These are phyloP conservation scores for Pentalonia nigronervosa DNA, from an alignment of 1,140 invertebrate species.

Conservation along the genomic window DNA sequence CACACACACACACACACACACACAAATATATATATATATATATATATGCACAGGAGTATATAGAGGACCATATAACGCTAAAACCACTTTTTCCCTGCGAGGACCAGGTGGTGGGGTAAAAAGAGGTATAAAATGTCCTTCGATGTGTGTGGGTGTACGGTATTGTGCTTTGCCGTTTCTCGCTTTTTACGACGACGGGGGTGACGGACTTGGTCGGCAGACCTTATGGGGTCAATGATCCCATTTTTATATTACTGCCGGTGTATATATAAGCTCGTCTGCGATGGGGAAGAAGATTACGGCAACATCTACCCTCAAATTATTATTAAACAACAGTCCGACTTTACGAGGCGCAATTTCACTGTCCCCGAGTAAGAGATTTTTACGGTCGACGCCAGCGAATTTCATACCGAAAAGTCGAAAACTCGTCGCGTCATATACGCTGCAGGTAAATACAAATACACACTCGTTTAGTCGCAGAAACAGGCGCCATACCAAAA, in stretches of 20 bases:
- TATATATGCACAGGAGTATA: not conserved
- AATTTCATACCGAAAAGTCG: not conserved
- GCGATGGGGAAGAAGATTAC: not conserved
- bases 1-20: too few species aligned
- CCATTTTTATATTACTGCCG: not conserved
- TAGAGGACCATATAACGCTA: not conserved
- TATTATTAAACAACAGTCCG: constrained; percentile 1
- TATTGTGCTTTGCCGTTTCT: not conserved
- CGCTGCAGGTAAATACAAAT: not conserved
- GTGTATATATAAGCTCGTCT: not conserved
- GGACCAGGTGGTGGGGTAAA: not conserved
- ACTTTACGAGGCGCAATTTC: not conserved
- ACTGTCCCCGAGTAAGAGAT: not conserved
- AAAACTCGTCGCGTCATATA: not conserved
- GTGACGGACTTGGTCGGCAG: not conserved
- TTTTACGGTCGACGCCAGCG: not conserved
- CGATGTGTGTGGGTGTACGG: not conserved
- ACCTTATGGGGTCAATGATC: not conserved
- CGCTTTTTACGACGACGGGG: not conserved
- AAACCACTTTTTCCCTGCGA: not conserved
- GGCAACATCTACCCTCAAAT: not conserved
- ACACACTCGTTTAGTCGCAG: not conserved
- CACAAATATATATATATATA: not conserved
- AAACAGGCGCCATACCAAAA: not conserved
- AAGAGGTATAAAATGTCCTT: not conserved